phyloP scores from a whole-genome alignment of 2,113 vertebrate genomes.

The Cyphomyrus plagiostoma region DNA sequence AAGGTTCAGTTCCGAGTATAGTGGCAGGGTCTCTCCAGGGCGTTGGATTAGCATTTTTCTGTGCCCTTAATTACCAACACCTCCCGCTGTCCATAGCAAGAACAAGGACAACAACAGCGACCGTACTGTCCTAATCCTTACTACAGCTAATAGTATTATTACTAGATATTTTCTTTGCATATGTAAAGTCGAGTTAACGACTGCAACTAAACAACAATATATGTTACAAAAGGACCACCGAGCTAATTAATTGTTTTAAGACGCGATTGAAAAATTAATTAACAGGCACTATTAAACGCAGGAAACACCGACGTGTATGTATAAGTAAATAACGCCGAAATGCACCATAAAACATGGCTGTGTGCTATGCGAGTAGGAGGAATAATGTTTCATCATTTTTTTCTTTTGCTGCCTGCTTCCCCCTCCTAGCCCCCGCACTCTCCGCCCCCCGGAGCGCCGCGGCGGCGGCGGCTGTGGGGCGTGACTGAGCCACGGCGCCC shows the following conservation, averaged over 20 bases:
- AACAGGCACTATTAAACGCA: not conserved
- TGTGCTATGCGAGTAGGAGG: slow-evolving; percentile 1
- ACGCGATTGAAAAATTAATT: not conserved
- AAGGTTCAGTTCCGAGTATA: not conserved
- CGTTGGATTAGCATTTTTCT: not conserved
- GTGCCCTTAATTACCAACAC: not conserved
- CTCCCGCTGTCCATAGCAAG: not conserved
- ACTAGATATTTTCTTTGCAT: not conserved
- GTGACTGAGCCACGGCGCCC: slow-evolving; percentile 54
- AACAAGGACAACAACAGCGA: not conserved
- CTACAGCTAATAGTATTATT: not conserved
- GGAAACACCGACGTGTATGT: not conserved
- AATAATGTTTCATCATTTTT: slow-evolving; percentile 10
- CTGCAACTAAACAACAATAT: not conserved
- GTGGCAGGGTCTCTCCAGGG: not conserved
- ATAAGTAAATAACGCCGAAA: not conserved
- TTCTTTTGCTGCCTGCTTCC: not conserved
- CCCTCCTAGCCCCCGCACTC: slow-evolving; percentile 19
- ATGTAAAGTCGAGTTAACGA: not conserved
- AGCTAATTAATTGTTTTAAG: not conserved
- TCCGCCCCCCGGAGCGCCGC: not conserved
- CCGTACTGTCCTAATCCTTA: not conserved
- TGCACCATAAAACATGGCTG: not conserved
- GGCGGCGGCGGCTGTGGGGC: slow-evolving; percentile 45
- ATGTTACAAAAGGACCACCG: not conserved